These are phyloP conservation scores for Nemoura dubitans DNA, from an alignment of 2,888 invertebrate species.

Conservation along the genomic window DNA sequence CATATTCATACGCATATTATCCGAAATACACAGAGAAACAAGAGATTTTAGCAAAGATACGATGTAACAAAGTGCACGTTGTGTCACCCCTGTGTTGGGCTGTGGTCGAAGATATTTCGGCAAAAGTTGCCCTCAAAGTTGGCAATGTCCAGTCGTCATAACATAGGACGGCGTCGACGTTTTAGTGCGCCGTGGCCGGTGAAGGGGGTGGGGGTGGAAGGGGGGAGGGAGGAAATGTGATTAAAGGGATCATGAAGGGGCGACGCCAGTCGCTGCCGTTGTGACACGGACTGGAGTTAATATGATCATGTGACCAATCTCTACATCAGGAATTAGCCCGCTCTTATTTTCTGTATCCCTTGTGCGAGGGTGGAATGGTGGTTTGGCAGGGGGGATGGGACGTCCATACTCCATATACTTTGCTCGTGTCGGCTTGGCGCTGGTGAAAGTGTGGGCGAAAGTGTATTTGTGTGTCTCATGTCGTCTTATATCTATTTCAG, in stretches of 20 bases:
- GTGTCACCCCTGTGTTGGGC: background rate
- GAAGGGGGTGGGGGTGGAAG: background rate
- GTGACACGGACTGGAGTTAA: background rate
- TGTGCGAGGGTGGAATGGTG: background rate
- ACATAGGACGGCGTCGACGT: background rate
- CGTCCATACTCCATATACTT: too few species aligned
- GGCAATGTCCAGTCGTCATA: background rate
- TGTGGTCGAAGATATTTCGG: background rate
- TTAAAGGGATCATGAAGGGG: background rate
- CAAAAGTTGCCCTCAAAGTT: background rate
- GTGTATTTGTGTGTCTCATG: too few species aligned
- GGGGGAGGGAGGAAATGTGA: background rate
- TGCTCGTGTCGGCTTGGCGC: too few species aligned
- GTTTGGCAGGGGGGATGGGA: too few species aligned
- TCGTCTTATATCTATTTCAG: too few species aligned
- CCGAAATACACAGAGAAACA: too few species aligned
- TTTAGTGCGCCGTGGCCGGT: background rate
- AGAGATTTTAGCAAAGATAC: too few species aligned
- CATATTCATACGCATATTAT: too few species aligned
- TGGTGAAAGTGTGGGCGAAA: too few species aligned
- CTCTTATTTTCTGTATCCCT: background rate
- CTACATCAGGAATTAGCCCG: background rate
- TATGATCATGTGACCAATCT: background rate
- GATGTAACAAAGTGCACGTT: background rate
- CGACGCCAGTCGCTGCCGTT: background rate